phyloP scores from a whole-genome alignment of 2,113 vertebrate species.

The Ictalurus punctatus region DNA sequence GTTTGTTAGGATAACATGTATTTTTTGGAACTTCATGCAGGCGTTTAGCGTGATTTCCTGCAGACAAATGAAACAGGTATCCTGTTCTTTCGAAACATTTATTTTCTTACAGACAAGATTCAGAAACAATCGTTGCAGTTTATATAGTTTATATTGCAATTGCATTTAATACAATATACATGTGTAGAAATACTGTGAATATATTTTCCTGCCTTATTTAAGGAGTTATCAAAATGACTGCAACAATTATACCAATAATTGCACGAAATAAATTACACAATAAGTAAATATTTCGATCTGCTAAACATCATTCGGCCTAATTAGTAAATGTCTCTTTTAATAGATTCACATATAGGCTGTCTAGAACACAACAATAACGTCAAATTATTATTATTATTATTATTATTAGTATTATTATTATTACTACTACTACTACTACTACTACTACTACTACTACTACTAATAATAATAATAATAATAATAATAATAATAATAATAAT shows the following conservation, averaged over 20 bases:
- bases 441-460: background rate
- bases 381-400: background rate
- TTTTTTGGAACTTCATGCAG: background rate
- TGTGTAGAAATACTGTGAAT: background rate
- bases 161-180: background rate
- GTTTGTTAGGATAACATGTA: constrained; percentile 19
- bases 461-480: background rate
- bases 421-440: background rate
- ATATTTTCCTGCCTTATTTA: background rate
- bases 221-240: background rate
- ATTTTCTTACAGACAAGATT: background rate
- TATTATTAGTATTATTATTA: too few species aligned
- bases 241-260: background rate
- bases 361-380: background rate
- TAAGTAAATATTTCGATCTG: background rate
- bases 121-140: background rate
- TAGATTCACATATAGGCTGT: background rate
- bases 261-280: background rate
- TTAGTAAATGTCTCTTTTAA: background rate
- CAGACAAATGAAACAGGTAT: background rate
- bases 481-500: background rate
- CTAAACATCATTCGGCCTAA: background rate
- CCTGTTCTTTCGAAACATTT: background rate
- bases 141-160: background rate
- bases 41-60: background rate